Base-by-base conservation (phyloP, 2,888 invertebrate genomes). In the Gastracanthus pulcherrimus region DNA sequence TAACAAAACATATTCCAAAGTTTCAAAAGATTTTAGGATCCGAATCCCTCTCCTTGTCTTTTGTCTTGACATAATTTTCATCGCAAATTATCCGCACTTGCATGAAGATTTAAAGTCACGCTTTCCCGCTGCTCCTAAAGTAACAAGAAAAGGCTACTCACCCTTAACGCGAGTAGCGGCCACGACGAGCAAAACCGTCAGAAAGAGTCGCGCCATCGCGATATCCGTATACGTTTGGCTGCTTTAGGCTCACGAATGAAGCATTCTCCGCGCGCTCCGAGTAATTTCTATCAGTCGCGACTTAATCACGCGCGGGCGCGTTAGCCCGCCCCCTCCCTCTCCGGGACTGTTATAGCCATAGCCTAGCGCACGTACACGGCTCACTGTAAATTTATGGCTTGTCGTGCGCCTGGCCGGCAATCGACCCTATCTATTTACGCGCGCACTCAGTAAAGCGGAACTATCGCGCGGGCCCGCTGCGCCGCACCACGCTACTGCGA, bases 261-360 rank as follows among this genome's bases (percentile, higher is more conserved):
- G 80, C 76, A 83, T 74, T 82, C 69, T 77, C 51, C 36, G 76
- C 77, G 9, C 34, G 31, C 78, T 60, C 70, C 67, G 38, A 26
- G 67, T 48, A 82, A 51, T 41, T 66, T 66, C 66, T 38, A 66
- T 82, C 82, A 80, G 81, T 34, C 38, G 55, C 13, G 62, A 41
- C 69, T 26, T 85, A 84, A 85, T 86, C 81, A 80, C 62, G 85
- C 82, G 81, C 82, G 38, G n/a, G n/a, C n/a, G n/a, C n/a, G n/a
- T n/a, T n/a, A n/a, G n/a, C n/a, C n/a, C n/a, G n/a, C n/a, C n/a
- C n/a, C 48, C 60, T 36, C 23, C 11, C n/a, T n/a, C n/a, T n/a
- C n/a, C n/a, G n/a, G n/a, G n/a, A n/a, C n/a, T n/a, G n/a, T n/a
- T n/a, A n/a, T n/a, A n/a, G n/a, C n/a, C n/a, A n/a, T n/a, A n/a